Percentiles rank a stretch among this genome's conserved stretches.
Conservation (phyloP, 2,888 invertebrate genomes). For the Tethea ocularis region DNA sequence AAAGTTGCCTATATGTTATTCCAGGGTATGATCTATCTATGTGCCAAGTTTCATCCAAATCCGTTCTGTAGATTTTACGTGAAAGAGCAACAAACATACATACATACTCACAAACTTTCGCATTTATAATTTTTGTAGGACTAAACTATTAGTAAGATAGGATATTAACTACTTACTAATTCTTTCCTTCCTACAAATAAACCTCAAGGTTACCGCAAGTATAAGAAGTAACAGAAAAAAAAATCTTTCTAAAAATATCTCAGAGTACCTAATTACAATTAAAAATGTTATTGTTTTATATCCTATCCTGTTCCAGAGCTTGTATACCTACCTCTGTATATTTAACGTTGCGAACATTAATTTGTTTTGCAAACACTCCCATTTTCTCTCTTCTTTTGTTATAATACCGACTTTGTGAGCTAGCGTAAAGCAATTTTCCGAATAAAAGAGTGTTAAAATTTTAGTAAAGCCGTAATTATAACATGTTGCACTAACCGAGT, state of each 20-base stretch:
- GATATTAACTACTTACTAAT: too few relatives aligned
- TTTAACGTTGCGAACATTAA: slow-evolving; percentile 43
- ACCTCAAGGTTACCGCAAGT: too few relatives aligned
- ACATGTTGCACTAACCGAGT: neutral
- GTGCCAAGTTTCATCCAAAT: too few relatives aligned
- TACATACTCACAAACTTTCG: too few relatives aligned
- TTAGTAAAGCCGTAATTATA: slow-evolving; percentile 7
- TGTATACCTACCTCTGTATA: slow-evolving; percentile 43
- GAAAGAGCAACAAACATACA: too few relatives aligned
- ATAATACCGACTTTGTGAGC: slow-evolving; percentile 35
- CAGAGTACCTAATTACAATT: slow-evolving; percentile 16
- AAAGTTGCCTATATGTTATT: too few relatives aligned
- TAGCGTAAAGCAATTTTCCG: slow-evolving; percentile 24
- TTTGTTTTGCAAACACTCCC: slow-evolving; percentile 41
- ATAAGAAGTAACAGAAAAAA: too few relatives aligned
- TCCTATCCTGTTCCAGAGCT: slow-evolving; percentile 29
- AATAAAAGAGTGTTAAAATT: slow-evolving; percentile 12
- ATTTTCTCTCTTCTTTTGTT: slow-evolving; percentile 29
- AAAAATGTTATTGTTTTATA: slow-evolving; percentile 24
- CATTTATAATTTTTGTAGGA: too few relatives aligned
- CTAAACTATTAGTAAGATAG: too few relatives aligned
- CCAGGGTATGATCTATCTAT: too few relatives aligned
- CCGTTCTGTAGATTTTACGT: too few relatives aligned
- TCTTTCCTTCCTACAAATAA: too few relatives aligned
- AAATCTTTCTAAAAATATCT: neutral